Evolutionary conservation across 2,888 invertebrate species (phyloP), one percentile per base, ranked within the genome.

Genomic region (Drosophila demipolita): DNA sequence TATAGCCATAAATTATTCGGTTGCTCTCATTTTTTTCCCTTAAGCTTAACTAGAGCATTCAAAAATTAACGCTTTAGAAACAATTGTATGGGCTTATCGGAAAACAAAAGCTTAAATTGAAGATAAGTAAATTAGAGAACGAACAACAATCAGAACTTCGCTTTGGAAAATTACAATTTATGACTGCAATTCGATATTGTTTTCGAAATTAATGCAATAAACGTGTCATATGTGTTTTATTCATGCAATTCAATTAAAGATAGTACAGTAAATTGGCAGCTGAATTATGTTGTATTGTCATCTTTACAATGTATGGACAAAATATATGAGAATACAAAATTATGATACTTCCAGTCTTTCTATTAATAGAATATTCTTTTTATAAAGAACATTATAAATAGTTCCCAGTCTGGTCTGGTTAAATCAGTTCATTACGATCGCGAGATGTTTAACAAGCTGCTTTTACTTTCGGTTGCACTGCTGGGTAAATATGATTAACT

Each of bases 401-500:
- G 36, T 2, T 4, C 9, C 5, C 17, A 15, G 3, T 2, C 7
- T 2, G 15, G 15, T 26, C 29, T 3, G 23, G 11, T 26, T n/a
- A 12, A 38, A 5, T 38, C n/a, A 50, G 40, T 65, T 40, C 11
- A 20, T 33, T 1, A 35, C 50, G 11, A 33, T 40, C 17, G 36
- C 32, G 38, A 40, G 12, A 65, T 65, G 64, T 35, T 32, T n/a
- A 60, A 23, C 11, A 23, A 35, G 33, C 20, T n/a, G 20, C 2
- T 26, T 23, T 35, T 61, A 45, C 17, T 66, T n/a, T 33, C 32
- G 29, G 4, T 67, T 2, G 12, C n/a, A 8, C 33, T 67, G 15
- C 32, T 67, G 17, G 64, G 64, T 64, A 53, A 50, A 33, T 53
- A 33, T 26, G 26, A 33, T 8, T 23, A 48, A n/a, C 15, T 35